These are phyloP conservation scores for Thereva nobilitata DNA, from an alignment of 2,888 invertebrate species.

Conservation along the genomic window DNA sequence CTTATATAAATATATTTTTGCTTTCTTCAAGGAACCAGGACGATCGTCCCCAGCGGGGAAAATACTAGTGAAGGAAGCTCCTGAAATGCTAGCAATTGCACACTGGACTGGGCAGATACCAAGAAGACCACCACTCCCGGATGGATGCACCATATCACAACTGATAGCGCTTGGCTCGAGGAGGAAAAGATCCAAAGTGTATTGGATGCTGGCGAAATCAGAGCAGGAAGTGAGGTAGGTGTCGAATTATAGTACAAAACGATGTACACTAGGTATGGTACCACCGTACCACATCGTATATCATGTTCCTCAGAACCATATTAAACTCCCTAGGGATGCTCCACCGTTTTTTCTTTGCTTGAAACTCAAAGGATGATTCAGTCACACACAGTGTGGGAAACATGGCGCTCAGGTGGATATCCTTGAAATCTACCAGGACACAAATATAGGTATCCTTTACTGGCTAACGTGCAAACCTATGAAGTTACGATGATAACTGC, in stretches of 20 bases:
- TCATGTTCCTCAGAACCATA: too few relatives aligned
- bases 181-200: slow-evolving; percentile 70
- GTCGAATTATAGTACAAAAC: not conserved
- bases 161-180: slow-evolving; percentile 76
- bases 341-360: not conserved
- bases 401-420: too few relatives aligned
- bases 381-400: too few relatives aligned
- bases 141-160: slow-evolving; percentile 71
- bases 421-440: too few relatives aligned
- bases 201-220: slow-evolving; percentile 81
- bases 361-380: too few relatives aligned
- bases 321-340: not conserved
- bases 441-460: too few relatives aligned
- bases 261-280: not conserved
- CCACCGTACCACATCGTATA: too few relatives aligned
- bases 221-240: slow-evolving; percentile 78
- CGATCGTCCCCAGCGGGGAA: slow-evolving; percentile 57
- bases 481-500: too few relatives aligned
- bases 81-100: slow-evolving; percentile 79
- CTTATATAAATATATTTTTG: slow-evolving; percentile 6
- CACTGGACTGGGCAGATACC: slow-evolving; percentile 81
- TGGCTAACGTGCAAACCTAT: too few relatives aligned
- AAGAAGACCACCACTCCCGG: slow-evolving; percentile 71
- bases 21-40: slow-evolving; percentile 52
- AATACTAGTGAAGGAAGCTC: slow-evolving; percentile 73